Conservation (phyloP, 2,113 vertebrate genomes). For the Lampris incognitus region DNA sequence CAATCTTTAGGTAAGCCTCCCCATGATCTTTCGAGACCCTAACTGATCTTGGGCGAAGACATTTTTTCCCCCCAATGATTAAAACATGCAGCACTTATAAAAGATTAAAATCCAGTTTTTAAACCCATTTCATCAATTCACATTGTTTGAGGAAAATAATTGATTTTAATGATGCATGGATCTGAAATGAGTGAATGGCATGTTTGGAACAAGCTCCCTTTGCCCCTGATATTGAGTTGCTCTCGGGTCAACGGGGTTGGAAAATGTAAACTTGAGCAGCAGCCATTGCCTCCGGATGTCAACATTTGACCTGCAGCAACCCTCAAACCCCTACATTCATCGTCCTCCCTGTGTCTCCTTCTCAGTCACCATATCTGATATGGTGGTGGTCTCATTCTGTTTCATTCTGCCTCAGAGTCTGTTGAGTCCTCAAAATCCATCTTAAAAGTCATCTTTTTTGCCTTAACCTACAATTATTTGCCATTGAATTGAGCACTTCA, state of each 20-base stretch:
- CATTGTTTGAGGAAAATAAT: conserved; percentile 45
- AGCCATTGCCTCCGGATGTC: conserved; percentile 30
- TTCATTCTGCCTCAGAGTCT: no score
- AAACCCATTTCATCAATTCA: conserved; percentile 48
- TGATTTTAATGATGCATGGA: conserved; percentile 62
- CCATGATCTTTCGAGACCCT: conserved; percentile 47
- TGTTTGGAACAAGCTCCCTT: conserved; percentile 22
- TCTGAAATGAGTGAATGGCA: conserved; percentile 48
- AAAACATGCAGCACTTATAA: conserved; percentile 54
- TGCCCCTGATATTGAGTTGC: conserved; percentile 46
- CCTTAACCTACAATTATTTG: no score
- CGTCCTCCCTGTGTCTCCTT: conserved; percentile 1
- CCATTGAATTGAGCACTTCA: no score
- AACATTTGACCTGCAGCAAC: conserved; percentile 54
- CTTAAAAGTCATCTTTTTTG: no score
- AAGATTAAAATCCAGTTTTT: conserved; percentile 50
- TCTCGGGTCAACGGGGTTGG: conserved; percentile 40
- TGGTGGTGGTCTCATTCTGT: no score
- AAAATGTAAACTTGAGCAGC: conserved; percentile 33
- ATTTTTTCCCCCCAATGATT: conserved; percentile 64
- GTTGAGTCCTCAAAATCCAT: no score
- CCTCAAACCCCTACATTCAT: neutral
- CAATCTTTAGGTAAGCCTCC: conserved; percentile 61
- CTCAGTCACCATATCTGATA: conserved; percentile 6
- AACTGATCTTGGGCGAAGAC: conserved; percentile 39